phyloP scores from a whole-genome alignment of 2,113 vertebrate species.

The Alces alces region DNA sequence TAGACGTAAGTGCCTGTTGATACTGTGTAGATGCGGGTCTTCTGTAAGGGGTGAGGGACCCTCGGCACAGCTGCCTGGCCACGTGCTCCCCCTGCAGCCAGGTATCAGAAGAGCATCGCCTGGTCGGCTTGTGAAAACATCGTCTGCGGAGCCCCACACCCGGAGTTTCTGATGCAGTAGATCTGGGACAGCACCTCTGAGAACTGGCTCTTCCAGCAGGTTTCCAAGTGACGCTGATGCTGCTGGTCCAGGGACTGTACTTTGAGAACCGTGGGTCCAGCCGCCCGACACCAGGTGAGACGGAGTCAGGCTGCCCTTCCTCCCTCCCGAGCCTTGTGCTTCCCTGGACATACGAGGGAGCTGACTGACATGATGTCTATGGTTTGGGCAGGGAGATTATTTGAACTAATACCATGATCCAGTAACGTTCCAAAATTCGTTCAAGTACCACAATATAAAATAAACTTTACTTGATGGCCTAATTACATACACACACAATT shows the following conservation, averaged over 20 bases:
- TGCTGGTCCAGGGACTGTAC: fast-evolving
- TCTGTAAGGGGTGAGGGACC: fast-evolving
- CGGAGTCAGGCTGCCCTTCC: fast-evolving
- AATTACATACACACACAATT: neutral
- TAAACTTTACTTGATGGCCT: neutral
- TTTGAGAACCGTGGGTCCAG: neutral
- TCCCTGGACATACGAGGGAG: fast-evolving
- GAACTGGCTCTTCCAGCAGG: neutral
- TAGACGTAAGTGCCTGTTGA: fast-evolving
- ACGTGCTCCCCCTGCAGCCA: neutral
- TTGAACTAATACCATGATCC: neutral
- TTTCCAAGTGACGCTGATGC: neutral
- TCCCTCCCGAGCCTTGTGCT: neutral
- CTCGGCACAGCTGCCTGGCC: neutral
- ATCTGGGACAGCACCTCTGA: neutral
- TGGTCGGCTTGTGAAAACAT: fast-evolving
- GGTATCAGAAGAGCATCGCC: neutral
- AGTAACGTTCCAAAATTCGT: neutral
- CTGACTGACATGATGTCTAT: neutral
- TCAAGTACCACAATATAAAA: neutral
- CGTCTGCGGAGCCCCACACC: neutral
- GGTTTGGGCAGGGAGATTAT: neutral
- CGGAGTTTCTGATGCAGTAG: neutral
- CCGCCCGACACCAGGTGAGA: fast-evolving
- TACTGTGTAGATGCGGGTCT: fast-evolving